These are phyloP conservation scores for Osmerus mordax DNA, from an alignment of 2,113 vertebrate species.

Conservation along the genomic window DNA sequence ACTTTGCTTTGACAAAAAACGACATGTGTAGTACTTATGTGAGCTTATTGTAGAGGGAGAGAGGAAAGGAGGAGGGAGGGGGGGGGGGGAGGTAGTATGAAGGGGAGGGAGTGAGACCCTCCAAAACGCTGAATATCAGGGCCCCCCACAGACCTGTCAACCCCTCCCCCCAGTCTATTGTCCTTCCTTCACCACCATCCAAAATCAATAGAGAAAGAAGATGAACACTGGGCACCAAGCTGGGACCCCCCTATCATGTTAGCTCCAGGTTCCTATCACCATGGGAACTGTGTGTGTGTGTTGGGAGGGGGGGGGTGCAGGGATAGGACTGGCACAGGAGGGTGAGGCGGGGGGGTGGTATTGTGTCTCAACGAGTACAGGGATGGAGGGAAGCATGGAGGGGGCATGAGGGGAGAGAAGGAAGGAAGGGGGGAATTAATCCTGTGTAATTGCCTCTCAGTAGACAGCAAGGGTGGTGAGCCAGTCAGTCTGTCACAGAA, in stretches of 20 bases:
- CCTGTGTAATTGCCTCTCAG: conserved; percentile 46
- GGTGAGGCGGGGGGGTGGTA: too few species aligned
- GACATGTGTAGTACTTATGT: too few species aligned
- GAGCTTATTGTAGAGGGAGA: neutral
- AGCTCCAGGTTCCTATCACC: conserved; percentile 14
- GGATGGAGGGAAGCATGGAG: neutral
- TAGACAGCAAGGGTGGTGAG: conserved; percentile 48
- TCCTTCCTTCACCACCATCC: conserved; percentile 39
- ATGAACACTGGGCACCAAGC: conserved; percentile 26
- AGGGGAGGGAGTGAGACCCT: conserved; percentile 21
- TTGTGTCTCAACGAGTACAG: neutral
- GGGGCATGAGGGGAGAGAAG: conserved; percentile 2
- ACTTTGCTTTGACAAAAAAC: too few species aligned
- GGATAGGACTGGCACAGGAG: neutral
- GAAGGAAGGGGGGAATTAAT: conserved; percentile 24
- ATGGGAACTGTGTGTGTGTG: conserved; percentile 27
- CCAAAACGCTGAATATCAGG: neutral
- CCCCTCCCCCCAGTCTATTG: conserved; percentile 49
- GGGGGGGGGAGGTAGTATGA: too few species aligned
- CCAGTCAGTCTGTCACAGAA: conserved; percentile 37
- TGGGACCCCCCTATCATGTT: conserved; percentile 39
- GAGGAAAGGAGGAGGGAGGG: neutral
- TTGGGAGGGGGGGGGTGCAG: neutral
- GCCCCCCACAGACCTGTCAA: conserved; percentile 26
- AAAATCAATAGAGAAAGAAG: conserved; percentile 14